A percentile compares a stretch with the other conserved stretches of the same genome.
Conservation (phyloP, 1,140 invertebrate species). For the Drosophila ambigua region DNA sequence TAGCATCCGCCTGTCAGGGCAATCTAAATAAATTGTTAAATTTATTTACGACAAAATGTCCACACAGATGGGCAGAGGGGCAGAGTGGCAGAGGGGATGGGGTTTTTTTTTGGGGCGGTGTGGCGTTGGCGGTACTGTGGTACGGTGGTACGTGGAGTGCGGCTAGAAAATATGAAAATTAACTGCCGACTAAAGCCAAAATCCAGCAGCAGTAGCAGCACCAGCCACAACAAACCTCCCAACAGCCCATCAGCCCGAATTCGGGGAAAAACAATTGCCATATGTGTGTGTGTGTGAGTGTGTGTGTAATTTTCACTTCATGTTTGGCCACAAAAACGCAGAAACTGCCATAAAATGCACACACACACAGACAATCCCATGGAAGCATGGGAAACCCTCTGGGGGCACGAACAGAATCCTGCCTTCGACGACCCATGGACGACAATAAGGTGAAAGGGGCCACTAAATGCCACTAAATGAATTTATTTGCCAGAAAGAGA, state of each 20-base stretch:
- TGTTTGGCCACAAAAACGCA: constrained; percentile 79
- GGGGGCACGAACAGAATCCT: constrained; percentile 40
- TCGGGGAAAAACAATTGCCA: constrained; percentile 69
- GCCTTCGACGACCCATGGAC: constrained; percentile 28
- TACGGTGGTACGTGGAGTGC: constrained; percentile 27
- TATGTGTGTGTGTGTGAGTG: constrained; percentile 48
- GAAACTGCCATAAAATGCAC: constrained; percentile 80
- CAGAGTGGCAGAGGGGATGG: background rate
- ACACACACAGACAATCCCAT: constrained; percentile 33
- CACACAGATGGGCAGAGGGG: constrained; percentile 10
- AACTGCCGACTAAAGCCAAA: constrained; percentile 80
- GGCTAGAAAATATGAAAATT: constrained; percentile 82
- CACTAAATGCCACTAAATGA: constrained; percentile 82
- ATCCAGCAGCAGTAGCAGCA: constrained; percentile 57
- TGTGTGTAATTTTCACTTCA: constrained; percentile 80
- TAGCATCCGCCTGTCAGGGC: constrained; percentile 81
- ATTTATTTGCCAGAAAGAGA: constrained; percentile 70
- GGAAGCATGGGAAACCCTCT: background rate
- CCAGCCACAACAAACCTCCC: constrained; percentile 27
- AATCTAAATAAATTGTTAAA: constrained; percentile 83
- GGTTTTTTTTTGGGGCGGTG: background rate
- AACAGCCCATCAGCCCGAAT: constrained; percentile 1
- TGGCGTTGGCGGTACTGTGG: background rate
- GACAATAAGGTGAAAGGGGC: constrained; percentile 79
- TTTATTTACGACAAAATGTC: constrained; percentile 81